phyloP scores from a whole-genome alignment of 2,797 vertebrate genomes.

The Cyclopterus lumpus region DNA sequence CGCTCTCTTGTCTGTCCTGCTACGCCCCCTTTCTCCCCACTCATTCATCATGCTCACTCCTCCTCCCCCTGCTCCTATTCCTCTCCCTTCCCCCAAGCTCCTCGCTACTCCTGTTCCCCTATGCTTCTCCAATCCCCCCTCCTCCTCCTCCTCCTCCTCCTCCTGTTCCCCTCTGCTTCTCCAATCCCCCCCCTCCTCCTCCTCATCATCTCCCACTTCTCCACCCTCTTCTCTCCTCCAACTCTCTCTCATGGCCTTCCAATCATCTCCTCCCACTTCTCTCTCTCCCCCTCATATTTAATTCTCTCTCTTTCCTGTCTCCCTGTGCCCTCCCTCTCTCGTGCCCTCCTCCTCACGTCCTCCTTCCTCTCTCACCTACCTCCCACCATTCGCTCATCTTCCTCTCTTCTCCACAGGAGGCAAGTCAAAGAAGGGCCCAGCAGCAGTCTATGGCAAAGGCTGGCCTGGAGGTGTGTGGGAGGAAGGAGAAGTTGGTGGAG shows the following conservation, averaged over 20 bases:
- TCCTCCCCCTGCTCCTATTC: slow-evolving; percentile 48
- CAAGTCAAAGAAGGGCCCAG: slow-evolving; percentile 79
- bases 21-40: slow-evolving; percentile 61
- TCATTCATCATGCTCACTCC: slow-evolving; percentile 61
- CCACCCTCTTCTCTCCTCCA: slow-evolving; percentile 51
- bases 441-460: slow-evolving; percentile 75
- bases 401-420: slow-evolving; percentile 79
- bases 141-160: slow-evolving; percentile 50
- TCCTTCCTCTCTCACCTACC: slow-evolving; percentile 55
- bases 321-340: slow-evolving; percentile 21
- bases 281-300: slow-evolving; percentile 61
- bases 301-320: slow-evolving; percentile 55
- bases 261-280: slow-evolving; percentile 72
- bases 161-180: slow-evolving; percentile 38
- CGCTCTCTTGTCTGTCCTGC: slow-evolving; percentile 58
- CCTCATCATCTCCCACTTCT: slow-evolving; percentile 45
- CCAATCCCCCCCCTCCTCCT: slow-evolving; percentile 43
- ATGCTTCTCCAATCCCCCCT: slow-evolving; percentile 35
- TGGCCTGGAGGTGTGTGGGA: slow-evolving; percentile 82
- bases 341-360: slow-evolving; percentile 16
- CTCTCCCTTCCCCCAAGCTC: slow-evolving; percentile 42
- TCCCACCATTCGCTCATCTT: slow-evolving; percentile 47
- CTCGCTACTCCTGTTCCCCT: slow-evolving; percentile 39
- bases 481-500: slow-evolving; percentile 66
- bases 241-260: slow-evolving; percentile 54